Percentiles rank a stretch among this genome's conserved stretches.
Conservation (phyloP, 2,113 vertebrate genomes). For the Oriolus oriolus region DNA sequence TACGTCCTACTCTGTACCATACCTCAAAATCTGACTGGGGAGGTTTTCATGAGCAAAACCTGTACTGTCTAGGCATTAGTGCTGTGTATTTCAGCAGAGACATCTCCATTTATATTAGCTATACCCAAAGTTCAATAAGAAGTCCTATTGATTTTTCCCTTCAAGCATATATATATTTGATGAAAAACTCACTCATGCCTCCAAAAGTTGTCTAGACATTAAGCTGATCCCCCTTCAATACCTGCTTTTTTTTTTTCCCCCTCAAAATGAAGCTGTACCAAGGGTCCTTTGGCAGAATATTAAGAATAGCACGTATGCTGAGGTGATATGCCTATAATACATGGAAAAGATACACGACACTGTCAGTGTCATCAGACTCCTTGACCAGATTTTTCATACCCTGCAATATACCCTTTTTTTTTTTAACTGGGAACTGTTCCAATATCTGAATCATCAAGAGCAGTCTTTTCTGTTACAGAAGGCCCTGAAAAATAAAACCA, state of each 20-base stretch:
- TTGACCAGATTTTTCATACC: neutral
- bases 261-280: neutral
- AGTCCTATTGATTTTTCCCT: neutral
- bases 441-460: slow-evolving; percentile 7
- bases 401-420: neutral
- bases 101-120: neutral
- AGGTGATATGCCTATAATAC: neutral
- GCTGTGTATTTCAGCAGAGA: neutral
- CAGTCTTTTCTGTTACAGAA: neutral
- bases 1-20: neutral
- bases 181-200: neutral
- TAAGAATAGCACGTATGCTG: neutral
- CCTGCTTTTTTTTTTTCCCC: neutral
- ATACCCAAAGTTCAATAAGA: neutral
- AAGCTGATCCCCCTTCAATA: neutral
- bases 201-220: neutral
- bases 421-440: neutral
- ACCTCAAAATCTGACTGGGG: neutral
- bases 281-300: neutral
- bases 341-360: neutral
- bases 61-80: neutral
- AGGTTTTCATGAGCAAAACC: neutral
- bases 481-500: neutral
- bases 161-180: neutral
- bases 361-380: neutral